Base-by-base conservation (phyloP, 1,140 invertebrate genomes). In the Octopus sinensis region DNA sequence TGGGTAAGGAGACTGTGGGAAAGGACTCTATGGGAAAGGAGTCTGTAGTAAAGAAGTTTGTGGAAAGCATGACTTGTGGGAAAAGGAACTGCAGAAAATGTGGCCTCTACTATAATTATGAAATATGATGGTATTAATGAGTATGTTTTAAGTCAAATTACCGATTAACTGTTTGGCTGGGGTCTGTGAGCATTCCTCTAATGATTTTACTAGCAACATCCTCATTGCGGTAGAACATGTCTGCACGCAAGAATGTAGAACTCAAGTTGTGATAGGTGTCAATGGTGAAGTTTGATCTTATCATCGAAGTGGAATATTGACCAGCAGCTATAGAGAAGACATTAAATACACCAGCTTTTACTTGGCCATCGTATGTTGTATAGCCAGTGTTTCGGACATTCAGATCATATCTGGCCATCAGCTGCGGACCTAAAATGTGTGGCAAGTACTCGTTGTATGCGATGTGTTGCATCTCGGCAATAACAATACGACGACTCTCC, bases 391-490 rank as follows among this genome's bases (percentile, higher is more conserved):
- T 13, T 96, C 93, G 5, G 92, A 88, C 4, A 93, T 93, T 9
- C 97, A 89, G 5, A 95, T 94, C 89, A 96, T 97, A 0, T 95
- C 93, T 81, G 96, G 92, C 78, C 78, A 85, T 81, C 71, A 52
- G 23, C 12, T 80, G 71, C 0, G 77, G 77, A 0, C 96, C 96
- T 17, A 98, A 88, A 80, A 98, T 93, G 54, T 93, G 91, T 0
- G 96, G 96, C 53, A 98, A 88, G 96, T 97, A 99, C 83, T 98
- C 93, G 62, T 93, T 92, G 86, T 96, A 99, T 3, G 97, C 98
- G 54, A 99, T 97, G 84, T 97, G 95, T 89, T 99, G 98, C 92
- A 98, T 96, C 89, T 96, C 97, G 9, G 97, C 97, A 3, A 96
- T 96, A 5, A 99, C 93, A 83, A 99, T 96, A 87, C 97, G 98